Percentiles rank a stretch among this genome's conserved stretches.
Evolutionary conservation across 2,113 vertebrate genomes (phyloP).

Genomic region (Anguilla japonica): DNA sequence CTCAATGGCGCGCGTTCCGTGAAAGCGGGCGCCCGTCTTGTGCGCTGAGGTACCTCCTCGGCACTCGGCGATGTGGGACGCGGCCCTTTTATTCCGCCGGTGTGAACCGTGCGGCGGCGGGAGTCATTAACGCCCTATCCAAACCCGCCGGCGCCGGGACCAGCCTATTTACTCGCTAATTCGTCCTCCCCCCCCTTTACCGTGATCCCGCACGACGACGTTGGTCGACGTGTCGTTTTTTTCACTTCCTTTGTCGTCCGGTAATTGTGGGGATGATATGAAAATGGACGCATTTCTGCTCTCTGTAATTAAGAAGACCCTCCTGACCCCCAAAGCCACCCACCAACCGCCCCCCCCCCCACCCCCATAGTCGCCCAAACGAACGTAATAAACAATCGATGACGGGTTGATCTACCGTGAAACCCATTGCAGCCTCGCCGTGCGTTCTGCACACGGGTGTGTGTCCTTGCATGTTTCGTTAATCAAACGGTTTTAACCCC

Average conservation of each 20-base stretch:
- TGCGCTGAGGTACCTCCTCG: constrained; percentile 20
- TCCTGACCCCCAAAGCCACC: too few relatives aligned
- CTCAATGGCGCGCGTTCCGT: constrained; percentile 30
- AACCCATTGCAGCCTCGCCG: neutral
- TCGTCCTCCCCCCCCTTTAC: constrained; percentile 20
- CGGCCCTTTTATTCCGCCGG: constrained; percentile 34
- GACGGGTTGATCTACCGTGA: neutral
- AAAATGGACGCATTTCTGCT: neutral
- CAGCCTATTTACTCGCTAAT: constrained; percentile 26
- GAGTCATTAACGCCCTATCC: constrained; percentile 46
- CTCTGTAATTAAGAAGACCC: neutral
- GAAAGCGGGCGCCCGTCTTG: constrained; percentile 22
- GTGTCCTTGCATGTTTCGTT: neutral
- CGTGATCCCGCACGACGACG: constrained; percentile 1
- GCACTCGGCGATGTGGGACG: constrained; percentile 33
- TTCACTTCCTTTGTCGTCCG: neutral
- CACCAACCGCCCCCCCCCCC: too few relatives aligned
- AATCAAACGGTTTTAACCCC: neutral
- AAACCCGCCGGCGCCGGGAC: constrained; percentile 23
- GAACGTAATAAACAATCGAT: neutral
- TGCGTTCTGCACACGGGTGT: neutral
- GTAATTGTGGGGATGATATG: neutral
- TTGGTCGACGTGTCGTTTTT: neutral
- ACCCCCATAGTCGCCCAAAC: neutral
- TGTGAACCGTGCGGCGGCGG: constrained; percentile 34